Percentiles rank a stretch among this genome's conserved stretches.
Evolutionary conservation across 2,797 vertebrate species (phyloP).

Genomic region (Sciurus carolinensis): DNA sequence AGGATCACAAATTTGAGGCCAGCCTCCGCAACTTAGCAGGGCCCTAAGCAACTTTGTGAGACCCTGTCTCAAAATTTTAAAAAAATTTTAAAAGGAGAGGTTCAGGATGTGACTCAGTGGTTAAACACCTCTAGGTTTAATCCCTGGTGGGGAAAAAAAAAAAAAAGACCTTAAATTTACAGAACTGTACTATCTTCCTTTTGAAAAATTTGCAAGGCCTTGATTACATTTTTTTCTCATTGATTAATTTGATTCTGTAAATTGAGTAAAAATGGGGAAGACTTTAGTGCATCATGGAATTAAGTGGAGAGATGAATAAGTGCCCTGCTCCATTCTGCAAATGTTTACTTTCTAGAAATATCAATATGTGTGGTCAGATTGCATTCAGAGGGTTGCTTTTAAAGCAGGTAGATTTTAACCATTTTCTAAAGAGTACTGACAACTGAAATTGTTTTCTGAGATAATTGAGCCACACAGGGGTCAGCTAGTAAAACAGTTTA

Average conservation of each 20-base stretch:
- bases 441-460: constrained; percentile 42
- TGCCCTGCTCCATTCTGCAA: neutral
- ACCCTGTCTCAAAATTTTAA: no score
- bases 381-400: neutral
- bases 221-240: neutral
- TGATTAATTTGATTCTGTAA: constrained; percentile 39
- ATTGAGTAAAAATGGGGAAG: neutral
- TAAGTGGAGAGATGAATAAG: neutral
- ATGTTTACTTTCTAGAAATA: constrained; percentile 43
- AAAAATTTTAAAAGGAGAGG: no score
- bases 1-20: no score
- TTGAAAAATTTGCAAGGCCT: neutral
- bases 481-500: neutral
- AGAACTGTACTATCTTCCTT: neutral
- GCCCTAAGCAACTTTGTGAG: no score
- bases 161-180: neutral
- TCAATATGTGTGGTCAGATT: constrained; percentile 38
- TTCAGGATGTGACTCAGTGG: no score
- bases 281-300: neutral
- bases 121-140: no score
- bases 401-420: constrained; percentile 28
- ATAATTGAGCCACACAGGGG: neutral
- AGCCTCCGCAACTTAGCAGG: no score
- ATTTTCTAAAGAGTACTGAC: constrained; percentile 38
- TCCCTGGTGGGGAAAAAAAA: no score